These are phyloP conservation scores for Leucopsar rothschildi DNA, from an alignment of 2,113 vertebrate genomes.

Conservation along the genomic window DNA sequence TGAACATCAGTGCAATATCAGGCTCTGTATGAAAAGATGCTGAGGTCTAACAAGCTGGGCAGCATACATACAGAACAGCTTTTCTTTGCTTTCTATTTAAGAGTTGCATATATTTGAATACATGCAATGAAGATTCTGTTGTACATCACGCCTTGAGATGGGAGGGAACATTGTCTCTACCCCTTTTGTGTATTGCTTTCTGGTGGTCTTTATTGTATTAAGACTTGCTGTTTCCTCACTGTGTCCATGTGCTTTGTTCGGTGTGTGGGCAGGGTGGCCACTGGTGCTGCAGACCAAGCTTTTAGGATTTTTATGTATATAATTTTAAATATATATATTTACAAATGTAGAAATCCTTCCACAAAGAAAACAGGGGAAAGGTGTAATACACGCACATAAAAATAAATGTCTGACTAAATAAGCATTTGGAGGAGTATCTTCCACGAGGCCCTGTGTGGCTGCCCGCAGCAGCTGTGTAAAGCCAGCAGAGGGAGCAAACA, in stretches of 20 bases:
- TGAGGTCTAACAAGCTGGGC: not conserved
- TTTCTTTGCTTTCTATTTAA: not conserved
- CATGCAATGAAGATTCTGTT: not conserved
- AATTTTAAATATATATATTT: not conserved
- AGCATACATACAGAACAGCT: not conserved
- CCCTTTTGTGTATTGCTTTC: not conserved
- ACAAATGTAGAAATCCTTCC: not conserved
- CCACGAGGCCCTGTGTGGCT: not conserved
- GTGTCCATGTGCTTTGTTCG: not conserved
- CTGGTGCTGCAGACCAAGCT: not conserved
- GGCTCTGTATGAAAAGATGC: not conserved
- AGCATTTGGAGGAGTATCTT: not conserved
- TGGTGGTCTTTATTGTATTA: not conserved
- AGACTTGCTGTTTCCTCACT: not conserved
- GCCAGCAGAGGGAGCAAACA: slow-evolving; percentile 45
- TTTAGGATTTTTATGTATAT: not conserved
- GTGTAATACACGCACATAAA: not conserved
- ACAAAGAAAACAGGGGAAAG: not conserved
- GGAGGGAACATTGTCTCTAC: not conserved
- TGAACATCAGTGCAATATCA: not conserved
- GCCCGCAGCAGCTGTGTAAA: not conserved
- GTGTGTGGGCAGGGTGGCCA: not conserved
- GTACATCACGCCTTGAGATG: not conserved
- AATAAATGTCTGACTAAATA: not conserved
- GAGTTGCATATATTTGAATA: not conserved